phyloP scores from a whole-genome alignment of 1,140 invertebrate genomes.

The Diplogasteroides magnus region DNA sequence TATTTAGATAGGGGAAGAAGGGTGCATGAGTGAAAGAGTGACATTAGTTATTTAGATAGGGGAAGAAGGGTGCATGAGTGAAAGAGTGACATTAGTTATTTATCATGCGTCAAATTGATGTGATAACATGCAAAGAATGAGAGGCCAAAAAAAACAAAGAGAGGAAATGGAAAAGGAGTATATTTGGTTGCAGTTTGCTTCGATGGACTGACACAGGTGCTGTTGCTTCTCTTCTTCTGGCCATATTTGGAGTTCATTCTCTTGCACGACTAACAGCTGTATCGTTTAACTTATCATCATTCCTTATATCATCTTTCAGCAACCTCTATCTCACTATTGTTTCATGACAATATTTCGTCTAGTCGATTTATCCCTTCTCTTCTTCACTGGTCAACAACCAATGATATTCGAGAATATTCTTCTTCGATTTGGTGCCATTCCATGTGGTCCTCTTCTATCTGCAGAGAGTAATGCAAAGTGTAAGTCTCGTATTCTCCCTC shows the following conservation, averaged over 20 bases:
- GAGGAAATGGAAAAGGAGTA: neutral
- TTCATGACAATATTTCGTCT: conserved; percentile 38
- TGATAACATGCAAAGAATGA: no score
- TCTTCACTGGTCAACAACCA: conserved; percentile 36
- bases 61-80: no score
- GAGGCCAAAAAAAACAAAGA: neutral
- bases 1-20: no score
- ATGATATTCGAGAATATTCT: conserved; percentile 36
- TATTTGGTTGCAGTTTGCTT: conserved; percentile 13
- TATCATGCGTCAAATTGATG: no score
- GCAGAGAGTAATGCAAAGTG: conserved; percentile 31
- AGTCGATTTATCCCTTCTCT: conserved; percentile 31
- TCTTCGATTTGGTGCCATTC: conserved; percentile 26
- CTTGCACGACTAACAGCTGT: conserved; percentile 29
- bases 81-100: no score
- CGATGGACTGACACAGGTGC: conserved; percentile 27
- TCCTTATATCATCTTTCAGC: no score
- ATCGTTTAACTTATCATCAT: neutral
- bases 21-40: no score
- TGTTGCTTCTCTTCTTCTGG: conserved; percentile 29
- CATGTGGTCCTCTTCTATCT: conserved; percentile 28
- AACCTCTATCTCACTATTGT: conserved; percentile 30
- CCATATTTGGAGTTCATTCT: conserved; percentile 35
- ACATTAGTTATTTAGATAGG: no score
- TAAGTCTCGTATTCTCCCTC: conserved; percentile 16